Base-by-base conservation (phyloP, 2,888 invertebrate genomes). In the Odontomyia ornata region DNA sequence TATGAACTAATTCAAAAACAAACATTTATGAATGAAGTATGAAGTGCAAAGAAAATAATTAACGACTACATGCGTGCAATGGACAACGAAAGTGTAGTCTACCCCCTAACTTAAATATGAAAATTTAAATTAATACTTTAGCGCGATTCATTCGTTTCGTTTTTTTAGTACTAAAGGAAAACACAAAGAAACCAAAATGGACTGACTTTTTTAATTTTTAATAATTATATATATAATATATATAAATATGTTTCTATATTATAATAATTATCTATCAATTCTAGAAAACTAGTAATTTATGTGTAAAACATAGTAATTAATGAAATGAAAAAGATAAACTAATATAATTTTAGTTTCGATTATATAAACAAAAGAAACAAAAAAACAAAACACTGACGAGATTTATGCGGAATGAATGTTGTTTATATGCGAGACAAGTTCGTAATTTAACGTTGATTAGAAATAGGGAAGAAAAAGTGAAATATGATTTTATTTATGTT, bases 181-280 rank as follows among this genome's bases (percentile, higher is more conserved):
- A 57, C 30, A 30, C 57, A 57, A 57, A 73, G 36, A 73, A 73
- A 73, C 57, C 57, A 57, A 57, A 73, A 73, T 73, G 73, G 73
- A 73, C 73, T 73, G 73, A 73, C 30, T 73, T 73, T 72, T 73
- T 73, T 36, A 73, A 36, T 60, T 72, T 72, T 72, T 72, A 69
- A 72, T 30, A 36, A 46, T 73, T 57, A 57, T 60, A 57, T 73
- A 23, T 36, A 47, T 36, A 47, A 69, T 69, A 46, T 69, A 69
- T 36, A 36, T 65, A 65, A 36, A 65, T 65, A 47, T 69, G 46
- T 57, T 60, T 60, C 25, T 73, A 57, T 73, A 57, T 52, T 64
- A 72, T 28, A 57, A 73, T 56, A 57, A 73, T 56, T 23, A 60
- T 73, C 73, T 73, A 57, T 57, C 13, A 43, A 60, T 25, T 43